Evolutionary conservation across 2,797 vertebrate species (phyloP).

Genomic region (Eulemur coronatus): DNA sequence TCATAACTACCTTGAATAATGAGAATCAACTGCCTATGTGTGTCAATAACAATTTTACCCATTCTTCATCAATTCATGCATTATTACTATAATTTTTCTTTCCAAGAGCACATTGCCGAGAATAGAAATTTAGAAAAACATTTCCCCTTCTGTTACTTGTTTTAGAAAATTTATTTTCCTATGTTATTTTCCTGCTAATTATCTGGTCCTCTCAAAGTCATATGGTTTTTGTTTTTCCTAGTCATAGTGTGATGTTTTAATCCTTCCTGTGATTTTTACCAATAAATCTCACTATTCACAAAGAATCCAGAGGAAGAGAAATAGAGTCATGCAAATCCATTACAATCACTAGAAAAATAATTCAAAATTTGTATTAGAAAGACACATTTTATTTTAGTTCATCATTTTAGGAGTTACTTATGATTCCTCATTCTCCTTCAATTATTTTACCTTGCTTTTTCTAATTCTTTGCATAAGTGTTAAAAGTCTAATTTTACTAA

Average conservation of each 20-base stretch:
- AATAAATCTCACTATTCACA: neutral
- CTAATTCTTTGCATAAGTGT: neutral
- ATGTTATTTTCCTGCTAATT: neutral
- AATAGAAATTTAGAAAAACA: neutral
- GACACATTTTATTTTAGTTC: neutral
- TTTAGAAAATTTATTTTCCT: conserved; percentile 27
- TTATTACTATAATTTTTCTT: neutral
- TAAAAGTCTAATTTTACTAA: neutral
- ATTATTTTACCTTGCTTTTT: neutral
- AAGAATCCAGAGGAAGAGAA: neutral
- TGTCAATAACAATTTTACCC: neutral
- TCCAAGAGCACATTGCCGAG: neutral
- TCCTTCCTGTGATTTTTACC: neutral
- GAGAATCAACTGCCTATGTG: neutral
- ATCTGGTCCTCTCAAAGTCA: neutral
- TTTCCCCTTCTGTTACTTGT: neutral
- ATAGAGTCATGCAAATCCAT: neutral
- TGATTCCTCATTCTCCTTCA: neutral
- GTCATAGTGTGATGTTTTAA: neutral
- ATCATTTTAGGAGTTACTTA: neutral
- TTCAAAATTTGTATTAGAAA: neutral
- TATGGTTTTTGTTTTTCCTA: neutral
- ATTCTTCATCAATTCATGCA: neutral
- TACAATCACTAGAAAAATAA: neutral
- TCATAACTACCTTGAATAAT: neutral